Base-by-base conservation (phyloP, 2,888 invertebrate species). In the Bimastos eiseni region DNA sequence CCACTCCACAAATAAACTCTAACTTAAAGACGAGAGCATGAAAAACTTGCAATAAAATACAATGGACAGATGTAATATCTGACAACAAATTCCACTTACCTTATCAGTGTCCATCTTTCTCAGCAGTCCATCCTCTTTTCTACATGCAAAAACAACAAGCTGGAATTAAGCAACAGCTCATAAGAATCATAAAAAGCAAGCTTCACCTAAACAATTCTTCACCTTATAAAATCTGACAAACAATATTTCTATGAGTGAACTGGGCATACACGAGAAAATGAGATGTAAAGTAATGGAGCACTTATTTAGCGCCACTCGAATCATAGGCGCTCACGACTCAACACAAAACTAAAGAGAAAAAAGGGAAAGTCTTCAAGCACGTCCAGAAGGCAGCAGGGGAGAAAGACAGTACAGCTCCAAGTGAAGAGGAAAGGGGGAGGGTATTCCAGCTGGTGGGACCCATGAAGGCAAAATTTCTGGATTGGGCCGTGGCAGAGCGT, bases 91-190 rank as follows among this genome's bases (percentile, higher is more conserved):
- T 3, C 41, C 36, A 89, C 11, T 70, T 93, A 95, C 95, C 94
- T 98, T 98, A 95, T 99, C 99, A 83, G 98, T 97, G 94, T 97
- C 97, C 99, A 99, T 99, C 95, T 98, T 98, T 93, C 99, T 96
- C 92, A 99, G 96, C 91, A 98, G 97, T 55, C 99, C 99, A 95
- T 99, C 99, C 94, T 99, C 99, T 95, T 99, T 98, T 93, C 98
- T 98, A 95, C 89, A 84, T 36, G 6, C 30, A 70, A 70, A 13
- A 49, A n/a, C 6, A 55, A 24, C 24, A 70, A n/a, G n/a, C 17
- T 49, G 49, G 49, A 24, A 70, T 49, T 49, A 70, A 70, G 30
- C n/a, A 70, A n/a, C 70, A 70, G 70, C 70, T n/a, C 70, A 70
- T 1, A 70, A 70, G n/a, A 70, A 70, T 8, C 30, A 70, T 70